phyloP scores from a whole-genome alignment of 2,113 vertebrate genomes.

The Sciurus niger region DNA sequence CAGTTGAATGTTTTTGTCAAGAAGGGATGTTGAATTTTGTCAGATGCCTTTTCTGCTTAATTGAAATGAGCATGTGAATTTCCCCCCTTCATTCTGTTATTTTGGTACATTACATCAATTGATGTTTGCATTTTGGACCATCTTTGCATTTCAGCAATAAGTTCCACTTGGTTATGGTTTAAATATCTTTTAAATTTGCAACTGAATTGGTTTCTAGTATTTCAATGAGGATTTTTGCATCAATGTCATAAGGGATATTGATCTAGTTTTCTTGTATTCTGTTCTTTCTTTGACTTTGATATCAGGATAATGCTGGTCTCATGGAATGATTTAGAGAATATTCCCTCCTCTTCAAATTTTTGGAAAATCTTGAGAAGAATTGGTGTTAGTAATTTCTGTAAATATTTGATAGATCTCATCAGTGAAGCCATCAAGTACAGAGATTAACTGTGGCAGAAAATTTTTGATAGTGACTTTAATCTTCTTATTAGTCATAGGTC shows the following conservation, averaged over 20 bases:
- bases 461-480: not conserved
- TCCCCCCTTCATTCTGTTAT: not conserved
- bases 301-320: not conserved
- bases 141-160: not conserved
- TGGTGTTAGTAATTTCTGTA: not conserved
- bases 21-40: not conserved
- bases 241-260: not conserved
- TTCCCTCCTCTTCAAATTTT: not conserved
- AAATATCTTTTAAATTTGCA: not conserved
- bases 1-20: not conserved
- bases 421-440: not conserved
- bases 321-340: not conserved
- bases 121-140: not conserved
- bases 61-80: not conserved
- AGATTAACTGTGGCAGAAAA: not conserved
- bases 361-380: not conserved
- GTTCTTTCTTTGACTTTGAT: not conserved
- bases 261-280: not conserved
- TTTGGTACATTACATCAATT: not conserved
- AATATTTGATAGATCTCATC: not conserved
- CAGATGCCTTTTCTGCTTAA: not conserved
- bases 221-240: not conserved
- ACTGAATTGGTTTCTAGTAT: not conserved
- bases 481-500: not conserved
- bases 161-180: not conserved